phyloP scores from a whole-genome alignment of 2,888 invertebrate genomes.

The Antitype chi region DNA sequence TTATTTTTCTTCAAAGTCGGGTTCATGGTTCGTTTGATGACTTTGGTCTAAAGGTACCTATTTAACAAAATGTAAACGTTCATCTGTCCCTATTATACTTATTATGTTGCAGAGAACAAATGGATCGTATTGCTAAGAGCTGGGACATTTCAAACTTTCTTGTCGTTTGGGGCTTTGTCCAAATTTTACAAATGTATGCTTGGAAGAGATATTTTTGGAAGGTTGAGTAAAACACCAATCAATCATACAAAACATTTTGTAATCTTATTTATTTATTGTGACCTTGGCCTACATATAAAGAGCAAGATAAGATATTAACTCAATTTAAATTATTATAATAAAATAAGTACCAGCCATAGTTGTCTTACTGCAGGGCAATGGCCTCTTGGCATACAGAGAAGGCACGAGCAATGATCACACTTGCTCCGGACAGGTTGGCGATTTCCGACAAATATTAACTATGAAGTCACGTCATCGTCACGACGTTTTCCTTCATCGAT shows the following conservation, averaged over 20 bases:
- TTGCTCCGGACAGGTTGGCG: not conserved
- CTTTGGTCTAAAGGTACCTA: not conserved
- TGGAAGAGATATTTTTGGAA: conserved; percentile 42
- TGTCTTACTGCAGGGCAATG: not conserved
- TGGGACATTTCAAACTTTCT: conserved; percentile 42
- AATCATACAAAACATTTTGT: not conserved
- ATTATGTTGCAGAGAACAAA: conserved; percentile 20
- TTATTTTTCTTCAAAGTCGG: not conserved
- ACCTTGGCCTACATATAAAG: not conserved
- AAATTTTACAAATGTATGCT: conserved; percentile 36
- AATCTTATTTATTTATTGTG: not conserved
- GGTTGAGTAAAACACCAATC: not conserved
- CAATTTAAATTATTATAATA: not conserved
- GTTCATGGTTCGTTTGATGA: not conserved
- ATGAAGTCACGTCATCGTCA: not conserved
- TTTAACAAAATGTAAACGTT: not conserved
- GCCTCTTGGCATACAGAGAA: not conserved
- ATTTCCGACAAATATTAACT: not conserved
- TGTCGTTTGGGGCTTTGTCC: conserved; percentile 30
- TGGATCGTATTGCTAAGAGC: conserved; percentile 9
- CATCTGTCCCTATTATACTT: not conserved
- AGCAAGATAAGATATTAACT: not conserved
- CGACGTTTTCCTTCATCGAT: not conserved
- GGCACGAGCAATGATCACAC: not conserved
- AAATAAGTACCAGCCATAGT: not conserved